Conservation (phyloP, 2,888 invertebrate species). For the Euproctis similis region DNA sequence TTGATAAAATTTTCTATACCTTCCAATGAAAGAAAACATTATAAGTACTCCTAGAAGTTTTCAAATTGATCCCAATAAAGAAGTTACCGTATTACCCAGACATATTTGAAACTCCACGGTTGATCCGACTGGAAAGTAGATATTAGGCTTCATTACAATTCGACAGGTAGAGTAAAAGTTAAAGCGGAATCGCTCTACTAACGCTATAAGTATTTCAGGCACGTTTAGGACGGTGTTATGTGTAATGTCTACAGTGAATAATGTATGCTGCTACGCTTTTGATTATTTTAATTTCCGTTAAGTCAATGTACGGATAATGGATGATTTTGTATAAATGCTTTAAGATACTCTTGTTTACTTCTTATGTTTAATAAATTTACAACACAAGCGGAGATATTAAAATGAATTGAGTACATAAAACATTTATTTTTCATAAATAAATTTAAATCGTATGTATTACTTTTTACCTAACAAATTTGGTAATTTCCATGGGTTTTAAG, state of each 20-base stretch:
- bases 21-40: conserved; percentile 1
- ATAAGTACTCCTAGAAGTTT: conserved; percentile 10
- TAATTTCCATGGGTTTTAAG: too few relatives aligned
- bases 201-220: conserved; percentile 37
- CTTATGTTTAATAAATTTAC: too few relatives aligned
- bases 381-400: too few relatives aligned
- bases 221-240: conserved; percentile 44
- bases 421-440: too few relatives aligned
- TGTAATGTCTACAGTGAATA: conserved; percentile 22
- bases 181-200: conserved; percentile 36
- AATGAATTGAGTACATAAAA: too few relatives aligned
- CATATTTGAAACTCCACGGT: conserved; percentile 22
- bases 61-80: conserved; percentile 12
- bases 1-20: too few relatives aligned
- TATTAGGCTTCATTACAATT: conserved; percentile 48
- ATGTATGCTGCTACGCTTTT: conserved; percentile 13
- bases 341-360: too few relatives aligned
- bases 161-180: conserved; percentile 53
- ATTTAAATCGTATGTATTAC: too few relatives aligned
- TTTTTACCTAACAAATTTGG: too few relatives aligned
- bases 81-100: conserved; percentile 20
- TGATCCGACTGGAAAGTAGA: conserved; percentile 27
- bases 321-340: too few relatives aligned
- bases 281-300: conserved; percentile 20
- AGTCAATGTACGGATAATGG: conserved; percentile 2